Evolutionary conservation across 2,113 vertebrate genomes (phyloP), one percentile per base, ranked within the genome.

Genomic region (Glaucomys volans): DNA sequence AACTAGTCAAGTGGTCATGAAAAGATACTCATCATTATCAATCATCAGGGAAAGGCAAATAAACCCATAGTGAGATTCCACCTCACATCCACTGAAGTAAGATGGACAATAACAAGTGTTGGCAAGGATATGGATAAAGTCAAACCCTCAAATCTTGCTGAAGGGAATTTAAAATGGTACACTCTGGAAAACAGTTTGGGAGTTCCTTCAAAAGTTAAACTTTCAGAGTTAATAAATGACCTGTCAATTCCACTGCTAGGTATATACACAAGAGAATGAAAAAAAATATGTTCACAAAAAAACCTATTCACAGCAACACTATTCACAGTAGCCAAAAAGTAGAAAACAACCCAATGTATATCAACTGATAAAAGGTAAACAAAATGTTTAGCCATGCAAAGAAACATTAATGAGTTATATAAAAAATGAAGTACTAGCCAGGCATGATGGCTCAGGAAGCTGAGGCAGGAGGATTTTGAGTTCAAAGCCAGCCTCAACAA

Each of bases 381-480:
- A 84, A 95, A 93, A 79, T 72, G 17, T 40, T 57, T 30, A 37
- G 6, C 4, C 69, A 93, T 40, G 90, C 4, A 81, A 47, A 37
- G n/a, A 93, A 77, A 87, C 52, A 93, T 40, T 44, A 94, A 17
- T 79, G 64, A 91, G 24, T 69, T 66, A 79, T 59, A 84, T 79
- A 90, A 95, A 40, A 54, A 57, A 85, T 40, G 30, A 35, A 24
- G 54, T 57, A 66, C 44, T 47, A 47, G 44, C 44, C 44, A 47
- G 44, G 44, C 44, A 47, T 47, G 44, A 9, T 47, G 44, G 44
- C 44, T 47, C 44, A 47, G 44, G 44, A 47, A 9, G 44, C 44
- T 47, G 44, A 47, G 44, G 7, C 44, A 47, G 44, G 44, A 47
- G 44, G 44, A 47, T 47, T 9, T 47, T 9, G 5, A 47, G 44